A percentile compares a stretch with the other conserved stretches of the same genome.
Evolutionary conservation across 2,113 vertebrate genomes (phyloP).

Genomic region (Xiphophorus maculatus): DNA sequence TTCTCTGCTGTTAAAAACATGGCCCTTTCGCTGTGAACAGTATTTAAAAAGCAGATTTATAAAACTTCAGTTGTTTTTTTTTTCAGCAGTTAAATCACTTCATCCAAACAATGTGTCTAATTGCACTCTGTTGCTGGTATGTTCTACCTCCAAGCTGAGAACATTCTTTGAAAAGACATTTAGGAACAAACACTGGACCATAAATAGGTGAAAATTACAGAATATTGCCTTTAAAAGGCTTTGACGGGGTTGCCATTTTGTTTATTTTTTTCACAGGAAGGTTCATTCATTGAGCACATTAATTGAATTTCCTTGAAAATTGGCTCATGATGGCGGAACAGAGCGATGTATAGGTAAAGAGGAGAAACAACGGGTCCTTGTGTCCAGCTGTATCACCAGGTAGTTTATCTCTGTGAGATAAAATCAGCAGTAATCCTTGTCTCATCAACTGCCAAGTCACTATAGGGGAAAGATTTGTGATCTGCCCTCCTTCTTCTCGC

Average conservation of each 20-base stretch:
- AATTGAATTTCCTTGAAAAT: background rate
- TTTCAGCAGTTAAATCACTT: background rate
- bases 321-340: background rate
- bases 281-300: background rate
- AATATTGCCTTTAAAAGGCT: background rate
- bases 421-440: constrained; percentile 48
- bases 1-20: background rate
- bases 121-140: background rate
- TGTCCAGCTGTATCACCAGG: constrained; percentile 41
- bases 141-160: background rate
- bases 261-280: too few species aligned
- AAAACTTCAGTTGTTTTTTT: background rate
- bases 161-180: background rate
- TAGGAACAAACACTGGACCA: background rate
- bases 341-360: background rate
- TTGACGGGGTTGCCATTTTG: background rate
- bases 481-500: background rate
- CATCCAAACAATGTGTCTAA: background rate
- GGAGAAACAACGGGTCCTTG: constrained; percentile 22
- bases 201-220: background rate
- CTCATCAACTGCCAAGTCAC: constrained; percentile 62
- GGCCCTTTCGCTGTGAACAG: background rate
- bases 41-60: background rate
- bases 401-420: constrained; percentile 37
- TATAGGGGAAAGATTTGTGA: constrained; percentile 7